These are phyloP conservation scores for Ancistrus triradiatus DNA, from an alignment of 2,113 vertebrate genomes.

Conservation along the genomic window DNA sequence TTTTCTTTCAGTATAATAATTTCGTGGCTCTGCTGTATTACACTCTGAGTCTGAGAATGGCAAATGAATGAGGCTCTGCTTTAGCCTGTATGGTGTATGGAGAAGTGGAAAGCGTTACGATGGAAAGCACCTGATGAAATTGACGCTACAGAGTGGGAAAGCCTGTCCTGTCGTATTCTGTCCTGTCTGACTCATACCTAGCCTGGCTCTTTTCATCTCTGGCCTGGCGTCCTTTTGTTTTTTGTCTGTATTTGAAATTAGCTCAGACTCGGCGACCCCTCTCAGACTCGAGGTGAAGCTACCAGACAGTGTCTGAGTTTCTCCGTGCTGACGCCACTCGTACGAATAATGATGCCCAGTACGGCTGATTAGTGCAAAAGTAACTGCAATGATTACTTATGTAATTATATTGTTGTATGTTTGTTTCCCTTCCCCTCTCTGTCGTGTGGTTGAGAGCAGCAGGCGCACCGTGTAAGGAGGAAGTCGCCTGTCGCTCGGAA, in stretches of 20 bases:
- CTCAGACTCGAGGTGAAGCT: too few species aligned
- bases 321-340: too few species aligned
- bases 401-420: not conserved
- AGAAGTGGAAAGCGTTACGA: not conserved
- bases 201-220: not conserved
- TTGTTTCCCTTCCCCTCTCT: constrained; percentile 6
- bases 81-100: too few species aligned
- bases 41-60: too few species aligned
- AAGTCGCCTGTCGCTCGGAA: constrained; percentile 14
- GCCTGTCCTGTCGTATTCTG: not conserved
- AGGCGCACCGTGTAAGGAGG: constrained; percentile 19
- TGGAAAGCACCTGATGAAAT: not conserved
- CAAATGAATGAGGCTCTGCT: too few species aligned
- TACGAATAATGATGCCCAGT: too few species aligned
- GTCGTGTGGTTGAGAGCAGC: constrained; percentile 16
- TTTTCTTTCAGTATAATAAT: too few species aligned
- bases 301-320: too few species aligned
- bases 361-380: too few species aligned
- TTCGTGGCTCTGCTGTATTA: too few species aligned
- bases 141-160: not conserved
- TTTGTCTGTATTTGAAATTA: not conserved
- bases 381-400: too few species aligned
- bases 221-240: not conserved
- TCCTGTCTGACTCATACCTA: not conserved
- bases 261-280: not conserved